Base-by-base conservation (phyloP, 2,888 invertebrate species). In the Macropis europaea region DNA sequence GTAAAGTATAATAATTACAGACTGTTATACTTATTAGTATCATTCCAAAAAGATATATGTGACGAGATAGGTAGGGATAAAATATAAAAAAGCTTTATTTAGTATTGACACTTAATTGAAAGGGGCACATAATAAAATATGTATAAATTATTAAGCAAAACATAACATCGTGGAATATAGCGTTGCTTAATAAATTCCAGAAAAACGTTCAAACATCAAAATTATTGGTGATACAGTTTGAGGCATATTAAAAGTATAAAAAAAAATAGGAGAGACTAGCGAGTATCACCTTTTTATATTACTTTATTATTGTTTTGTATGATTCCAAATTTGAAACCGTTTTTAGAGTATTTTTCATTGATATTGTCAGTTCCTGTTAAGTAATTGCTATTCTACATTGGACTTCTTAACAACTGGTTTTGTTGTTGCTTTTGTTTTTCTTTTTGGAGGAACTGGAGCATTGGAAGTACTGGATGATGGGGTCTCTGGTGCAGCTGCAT, bases 381-480 rank as follows among this genome's bases (percentile, higher is more conserved):
- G 13, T 48, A 34, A 63, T 82, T 76, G 84, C 63, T 82, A 74
- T 63, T 85, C 85, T 45, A 76, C 43, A 30, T 87, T 85, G 11
- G 82, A 28, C 62, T 86, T 87, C 22, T 79, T 79, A 47, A 48
- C 78, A 26, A 71, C 63, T 50, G 76, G 67, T 6, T 73, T 68
- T 62, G 80, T 73, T 43, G 77, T 70, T 1, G 73, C 2, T 77
- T 89, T 89, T 6, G 71, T 53, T 79, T 89, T 90, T 68, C 89
- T 78, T 38, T 89, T 89, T 1, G 89, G 92, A 2, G 93, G 92
- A 56, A 93, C 90, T 24, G 92, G 91, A 36, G 76, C 72, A 17
- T 86, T 85, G 9, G 85, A 69, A 47, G 76, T 74, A 61, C 88
- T 90, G 13, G 88, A 85, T 15, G 91, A 90, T 15, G 92, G 92